Conservation (phyloP, 2,113 vertebrate species). For the Phocoena phocoena region DNA sequence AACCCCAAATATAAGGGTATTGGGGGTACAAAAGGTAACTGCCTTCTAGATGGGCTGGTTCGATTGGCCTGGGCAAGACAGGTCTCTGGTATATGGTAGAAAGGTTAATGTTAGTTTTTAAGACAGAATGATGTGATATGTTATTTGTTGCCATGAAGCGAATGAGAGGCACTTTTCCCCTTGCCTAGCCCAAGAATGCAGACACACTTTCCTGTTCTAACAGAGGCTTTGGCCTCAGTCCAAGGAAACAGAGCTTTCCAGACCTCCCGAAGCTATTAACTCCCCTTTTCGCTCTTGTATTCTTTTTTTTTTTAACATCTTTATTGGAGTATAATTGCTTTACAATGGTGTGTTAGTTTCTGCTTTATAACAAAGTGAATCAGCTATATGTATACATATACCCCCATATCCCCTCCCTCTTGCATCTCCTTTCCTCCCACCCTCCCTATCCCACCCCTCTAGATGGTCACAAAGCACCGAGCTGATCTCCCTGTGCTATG, state of each 20-base stretch:
- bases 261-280: neutral
- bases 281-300: neutral
- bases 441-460: too few species aligned
- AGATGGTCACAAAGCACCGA: too few species aligned
- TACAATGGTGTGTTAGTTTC: too few species aligned
- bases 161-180: neutral
- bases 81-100: neutral
- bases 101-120: neutral
- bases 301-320: neutral
- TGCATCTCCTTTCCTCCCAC: too few species aligned
- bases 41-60: neutral
- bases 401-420: too few species aligned
- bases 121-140: neutral
- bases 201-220: neutral
- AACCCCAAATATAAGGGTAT: neutral
- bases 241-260: neutral
- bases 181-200: neutral
- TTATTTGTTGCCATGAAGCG: neutral
- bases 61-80: neutral
- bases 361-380: too few species aligned
- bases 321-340: too few species aligned
- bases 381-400: too few species aligned
- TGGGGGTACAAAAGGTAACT: neutral
- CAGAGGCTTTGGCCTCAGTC: neutral
- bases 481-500: too few species aligned